phyloP scores from a whole-genome alignment of 2,888 invertebrate genomes.

The Pachydiplax longipennis region DNA sequence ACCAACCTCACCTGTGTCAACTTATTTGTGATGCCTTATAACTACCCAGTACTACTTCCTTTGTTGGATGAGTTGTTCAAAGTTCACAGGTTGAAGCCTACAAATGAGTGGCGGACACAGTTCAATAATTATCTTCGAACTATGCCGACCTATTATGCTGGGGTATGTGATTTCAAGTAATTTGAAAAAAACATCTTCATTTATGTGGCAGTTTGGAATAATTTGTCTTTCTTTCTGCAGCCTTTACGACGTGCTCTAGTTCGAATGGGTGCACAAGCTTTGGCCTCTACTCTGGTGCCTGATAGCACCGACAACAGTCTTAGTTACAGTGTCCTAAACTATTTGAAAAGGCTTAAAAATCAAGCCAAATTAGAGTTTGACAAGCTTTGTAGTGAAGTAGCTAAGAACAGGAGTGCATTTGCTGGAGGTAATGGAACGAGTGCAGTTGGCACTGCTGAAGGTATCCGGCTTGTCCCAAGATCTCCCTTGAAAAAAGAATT shows the following conservation, averaged over 20 bases:
- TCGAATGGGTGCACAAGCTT: constrained; percentile 85
- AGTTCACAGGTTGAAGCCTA: constrained; percentile 89
- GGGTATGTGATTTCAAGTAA: constrained; percentile 65
- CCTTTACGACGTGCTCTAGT: constrained; percentile 89
- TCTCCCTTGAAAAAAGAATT: constrained; percentile 79
- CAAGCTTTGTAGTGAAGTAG: constrained; percentile 81
- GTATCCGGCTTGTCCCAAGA: constrained; percentile 76
- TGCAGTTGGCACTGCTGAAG: constrained; percentile 68
- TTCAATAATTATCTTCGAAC: constrained; percentile 94
- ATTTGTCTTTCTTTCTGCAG: constrained; percentile 61
- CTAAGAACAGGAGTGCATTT: constrained; percentile 64
- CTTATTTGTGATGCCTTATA: constrained; percentile 97
- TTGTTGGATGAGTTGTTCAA: constrained; percentile 93
- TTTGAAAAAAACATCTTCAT: not conserved
- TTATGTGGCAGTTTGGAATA: not conserved
- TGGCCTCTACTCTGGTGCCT: constrained; percentile 85
- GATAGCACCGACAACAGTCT: constrained; percentile 92
- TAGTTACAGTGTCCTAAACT: constrained; percentile 91
- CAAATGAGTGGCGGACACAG: constrained; percentile 89
- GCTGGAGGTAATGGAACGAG: not conserved
- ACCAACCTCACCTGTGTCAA: constrained; percentile 94
- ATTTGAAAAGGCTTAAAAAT: constrained; percentile 94
- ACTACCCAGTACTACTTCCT: constrained; percentile 93
- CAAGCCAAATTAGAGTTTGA: constrained; percentile 92
- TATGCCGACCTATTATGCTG: constrained; percentile 96